A percentile compares a stretch with the other conserved stretches of the same genome.
Evolutionary conservation across 2,797 vertebrate species (phyloP).

Genomic region (Esox lucius): DNA sequence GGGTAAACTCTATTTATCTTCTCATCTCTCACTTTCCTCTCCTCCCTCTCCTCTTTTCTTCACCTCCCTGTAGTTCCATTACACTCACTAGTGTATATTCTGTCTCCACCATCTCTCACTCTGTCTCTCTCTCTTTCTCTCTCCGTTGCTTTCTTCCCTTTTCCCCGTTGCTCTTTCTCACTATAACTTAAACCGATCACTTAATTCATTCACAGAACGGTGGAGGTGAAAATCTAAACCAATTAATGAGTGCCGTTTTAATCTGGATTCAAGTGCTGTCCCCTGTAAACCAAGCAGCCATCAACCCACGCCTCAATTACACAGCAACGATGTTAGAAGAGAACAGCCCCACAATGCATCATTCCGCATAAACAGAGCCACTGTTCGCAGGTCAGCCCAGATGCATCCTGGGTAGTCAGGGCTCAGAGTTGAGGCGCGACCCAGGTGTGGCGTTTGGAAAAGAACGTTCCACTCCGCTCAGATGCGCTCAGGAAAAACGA

Average conservation of each 20-base stretch:
- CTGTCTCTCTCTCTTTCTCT: neutral
- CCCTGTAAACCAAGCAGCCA: neutral
- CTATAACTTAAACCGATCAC: neutral
- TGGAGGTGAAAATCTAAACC: neutral
- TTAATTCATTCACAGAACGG: conserved; percentile 7
- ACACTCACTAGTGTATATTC: neutral
- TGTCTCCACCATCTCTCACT: neutral
- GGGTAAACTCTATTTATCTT: conserved; percentile 18
- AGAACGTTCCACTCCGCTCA: neutral
- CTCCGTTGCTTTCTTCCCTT: neutral
- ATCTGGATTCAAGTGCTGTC: conserved; percentile 5
- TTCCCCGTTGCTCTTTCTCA: too few species aligned
- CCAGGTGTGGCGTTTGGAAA: neutral
- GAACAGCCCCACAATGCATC: neutral
- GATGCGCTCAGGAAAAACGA: neutral
- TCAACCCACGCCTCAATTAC: too few species aligned
- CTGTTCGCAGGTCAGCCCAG: neutral
- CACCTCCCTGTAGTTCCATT: neutral
- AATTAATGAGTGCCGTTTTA: neutral
- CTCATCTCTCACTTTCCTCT: conserved; percentile 16
- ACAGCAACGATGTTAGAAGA: neutral
- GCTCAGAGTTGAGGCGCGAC: neutral
- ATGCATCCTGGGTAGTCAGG: neutral
- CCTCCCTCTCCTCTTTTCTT: neutral
- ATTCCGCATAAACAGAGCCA: neutral